A percentile compares a stretch with the other conserved stretches of the same genome.
phyloP scores from a whole-genome alignment of 2,797 vertebrate species.

The Lophotriccus pileatus region DNA sequence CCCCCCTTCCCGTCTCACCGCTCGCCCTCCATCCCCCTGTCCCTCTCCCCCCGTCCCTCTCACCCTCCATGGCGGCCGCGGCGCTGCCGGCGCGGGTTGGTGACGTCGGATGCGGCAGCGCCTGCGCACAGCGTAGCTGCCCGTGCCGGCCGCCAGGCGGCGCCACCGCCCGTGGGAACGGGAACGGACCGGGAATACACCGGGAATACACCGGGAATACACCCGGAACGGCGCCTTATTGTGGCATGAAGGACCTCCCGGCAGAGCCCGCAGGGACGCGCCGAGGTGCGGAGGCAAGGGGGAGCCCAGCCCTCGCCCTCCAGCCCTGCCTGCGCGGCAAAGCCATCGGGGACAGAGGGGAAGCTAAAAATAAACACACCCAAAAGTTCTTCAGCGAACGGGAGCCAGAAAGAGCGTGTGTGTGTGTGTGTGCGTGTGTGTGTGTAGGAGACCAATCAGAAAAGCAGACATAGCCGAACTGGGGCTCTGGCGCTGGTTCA shows the following conservation, averaged over 20 bases:
- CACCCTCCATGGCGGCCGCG: not conserved
- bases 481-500: not conserved
- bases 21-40: too few species aligned
- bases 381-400: too few species aligned
- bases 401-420: not conserved
- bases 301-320: not conserved
- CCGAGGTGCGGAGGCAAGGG: not conserved
- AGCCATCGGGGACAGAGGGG: not conserved
- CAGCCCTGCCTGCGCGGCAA: not conserved
- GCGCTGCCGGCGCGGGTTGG: not conserved
- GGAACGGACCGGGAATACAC: not conserved
- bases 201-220: not conserved
- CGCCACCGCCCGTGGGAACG: not conserved
- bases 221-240: not conserved
- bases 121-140: not conserved
- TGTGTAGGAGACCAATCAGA: not conserved
- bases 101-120: accelerated
- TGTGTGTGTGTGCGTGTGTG: too few species aligned
- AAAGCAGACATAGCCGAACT: not conserved
- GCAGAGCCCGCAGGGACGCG: not conserved
- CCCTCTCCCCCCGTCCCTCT: not conserved
- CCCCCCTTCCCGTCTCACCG: too few species aligned
- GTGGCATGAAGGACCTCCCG: not conserved
- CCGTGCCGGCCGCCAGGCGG: not conserved
- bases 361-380: not conserved